phyloP scores from a whole-genome alignment of 2,888 invertebrate genomes.

The Drosophila differens region DNA sequence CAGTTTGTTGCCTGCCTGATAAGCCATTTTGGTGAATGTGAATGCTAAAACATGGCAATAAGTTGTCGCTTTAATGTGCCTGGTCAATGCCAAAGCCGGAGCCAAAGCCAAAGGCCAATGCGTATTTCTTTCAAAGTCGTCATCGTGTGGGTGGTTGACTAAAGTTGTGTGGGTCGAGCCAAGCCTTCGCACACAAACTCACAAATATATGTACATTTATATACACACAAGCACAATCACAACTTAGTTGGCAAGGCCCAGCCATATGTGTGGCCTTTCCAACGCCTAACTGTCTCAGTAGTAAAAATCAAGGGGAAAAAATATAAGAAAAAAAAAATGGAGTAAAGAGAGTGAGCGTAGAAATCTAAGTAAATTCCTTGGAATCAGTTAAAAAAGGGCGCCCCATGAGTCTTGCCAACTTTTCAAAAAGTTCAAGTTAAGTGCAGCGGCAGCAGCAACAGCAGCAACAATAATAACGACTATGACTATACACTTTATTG shows the following conservation, averaged over 20 bases:
- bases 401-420: constrained; percentile 58
- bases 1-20: constrained; percentile 9
- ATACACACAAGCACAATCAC: constrained; percentile 8
- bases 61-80: constrained; percentile 59
- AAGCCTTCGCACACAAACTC: constrained; percentile 27
- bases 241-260: constrained; percentile 30
- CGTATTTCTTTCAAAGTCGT: constrained; percentile 74
- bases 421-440: constrained; percentile 68
- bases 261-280: constrained; percentile 46
- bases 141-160: constrained; percentile 41
- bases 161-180: constrained; percentile 16
- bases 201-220: background rate
- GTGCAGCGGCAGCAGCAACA: constrained; percentile 59
- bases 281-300: constrained; percentile 60
- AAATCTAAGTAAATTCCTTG: constrained; percentile 68
- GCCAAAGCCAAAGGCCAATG: constrained; percentile 61
- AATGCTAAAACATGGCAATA: constrained; percentile 52
- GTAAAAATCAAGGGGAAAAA: constrained; percentile 1
- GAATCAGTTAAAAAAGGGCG: constrained; percentile 47
- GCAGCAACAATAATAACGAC: constrained; percentile 21
- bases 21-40: constrained; percentile 19
- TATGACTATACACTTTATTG: constrained; percentile 35
- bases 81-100: constrained; percentile 67
- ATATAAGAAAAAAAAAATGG: constrained; percentile 14
- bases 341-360: constrained; percentile 7